These are phyloP conservation scores for Neomicropteryx cornuta DNA, from an alignment of 1,140 invertebrate genomes.

Conservation along the genomic window DNA sequence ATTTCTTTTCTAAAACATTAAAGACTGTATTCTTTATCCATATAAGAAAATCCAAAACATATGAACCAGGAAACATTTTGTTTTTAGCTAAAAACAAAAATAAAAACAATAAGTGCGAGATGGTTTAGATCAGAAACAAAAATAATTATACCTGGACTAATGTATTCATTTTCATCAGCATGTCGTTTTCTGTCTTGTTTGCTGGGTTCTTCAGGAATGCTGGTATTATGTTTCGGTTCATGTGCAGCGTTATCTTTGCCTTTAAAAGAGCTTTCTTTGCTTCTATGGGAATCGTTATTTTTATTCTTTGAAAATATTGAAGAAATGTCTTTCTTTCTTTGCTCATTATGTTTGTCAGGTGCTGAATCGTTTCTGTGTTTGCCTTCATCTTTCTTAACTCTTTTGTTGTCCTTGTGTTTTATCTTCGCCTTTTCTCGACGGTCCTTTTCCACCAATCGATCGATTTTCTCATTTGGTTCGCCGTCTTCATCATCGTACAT, in stretches of 20 bases:
- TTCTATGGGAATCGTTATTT: slow-evolving; percentile 6
- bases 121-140: no score
- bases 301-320: slow-evolving; percentile 8
- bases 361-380: slow-evolving; percentile 6
- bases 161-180: no score
- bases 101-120: no score
- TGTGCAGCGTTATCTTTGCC: neutral
- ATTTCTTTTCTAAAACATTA: no score
- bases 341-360: slow-evolving; percentile 8
- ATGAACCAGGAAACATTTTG: no score
- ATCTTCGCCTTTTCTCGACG: slow-evolving; percentile 23
- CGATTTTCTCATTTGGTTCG: slow-evolving; percentile 36
- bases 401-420: slow-evolving; percentile 6
- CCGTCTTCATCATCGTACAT: slow-evolving; percentile 43
- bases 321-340: slow-evolving; percentile 8
- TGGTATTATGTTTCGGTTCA: slow-evolving; percentile 9
- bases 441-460: slow-evolving; percentile 38
- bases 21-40: no score
- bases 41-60: no score
- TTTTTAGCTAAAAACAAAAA: no score
- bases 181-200: no score
- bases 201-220: no score
- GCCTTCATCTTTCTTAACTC: slow-evolving; percentile 7
- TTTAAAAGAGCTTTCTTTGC: neutral
- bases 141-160: no score